Evolutionary conservation across 2,797 vertebrate species (phyloP), one percentile per base, ranked within the genome.

Genomic region (Rhinophrynus dorsalis): DNA sequence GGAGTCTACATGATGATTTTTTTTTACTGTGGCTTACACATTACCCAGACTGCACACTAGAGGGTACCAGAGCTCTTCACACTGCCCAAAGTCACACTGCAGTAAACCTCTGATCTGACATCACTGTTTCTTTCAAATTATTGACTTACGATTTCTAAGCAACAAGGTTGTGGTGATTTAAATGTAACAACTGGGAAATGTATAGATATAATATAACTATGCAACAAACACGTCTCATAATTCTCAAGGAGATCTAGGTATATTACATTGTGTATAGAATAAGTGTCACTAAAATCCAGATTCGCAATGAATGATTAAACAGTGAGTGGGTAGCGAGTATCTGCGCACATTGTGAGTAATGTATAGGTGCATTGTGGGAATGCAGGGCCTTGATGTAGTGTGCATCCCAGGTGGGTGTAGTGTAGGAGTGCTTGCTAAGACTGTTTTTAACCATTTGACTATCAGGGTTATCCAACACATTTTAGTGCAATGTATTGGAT

Each of bases 301-400:
- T 17, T 17, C 20, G 5, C 17, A 12, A 42, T 44, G 20, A 44
- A 44, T 44, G 40, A 44, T 18, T 44, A 5, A 44, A 7, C 40
- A 1, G 40, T 20, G 40, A 5, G 40, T 44, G 40, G 40, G 15
- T 18, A 18, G 40, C 20, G 23, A 8, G 15, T 12, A 27, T 59
- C 26, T 42, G 5, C 15, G 40, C 40, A 35, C 29, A n/a, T 40
- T 10, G 42, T 17, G 29, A 26, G 60, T 24, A 57, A 54, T 35
- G 30, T 67, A 40, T 33, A 7, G 23, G 42, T 58, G 44, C 65
- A 37, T 38, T 48, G 24, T 30, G 32, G 44, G 54, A 48, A 32
- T 20, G 44, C 65, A 47, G 20, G 6, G 38, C 40, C 40, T 44
- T 44, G 40, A 20, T 44, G 40, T 7, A 7, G 8, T 20, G 40